A percentile compares a stretch with the other conserved stretches of the same genome.
phyloP scores from a whole-genome alignment of 2,113 vertebrate species.

The Turdus rufiventris region DNA sequence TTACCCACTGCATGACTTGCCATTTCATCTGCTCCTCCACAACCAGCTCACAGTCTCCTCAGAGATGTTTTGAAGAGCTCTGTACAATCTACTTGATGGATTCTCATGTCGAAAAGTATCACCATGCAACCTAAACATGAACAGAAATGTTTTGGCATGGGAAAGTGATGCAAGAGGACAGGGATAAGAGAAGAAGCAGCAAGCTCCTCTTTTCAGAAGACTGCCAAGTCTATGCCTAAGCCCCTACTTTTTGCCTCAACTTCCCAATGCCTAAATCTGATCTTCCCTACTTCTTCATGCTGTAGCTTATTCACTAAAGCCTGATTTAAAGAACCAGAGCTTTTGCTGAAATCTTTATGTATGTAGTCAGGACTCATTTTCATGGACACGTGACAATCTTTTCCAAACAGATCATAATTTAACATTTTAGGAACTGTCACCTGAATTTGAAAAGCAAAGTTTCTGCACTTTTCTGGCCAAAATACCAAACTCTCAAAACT shows the following conservation, averaged over 20 bases:
- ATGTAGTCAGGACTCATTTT: neutral
- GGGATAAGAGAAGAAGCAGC: neutral
- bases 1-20: neutral
- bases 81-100: neutral
- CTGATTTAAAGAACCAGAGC: neutral
- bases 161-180: neutral
- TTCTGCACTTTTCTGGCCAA: neutral
- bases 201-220: neutral
- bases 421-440: neutral
- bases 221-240: neutral
- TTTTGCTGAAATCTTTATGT: neutral
- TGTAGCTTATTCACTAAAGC: neutral
- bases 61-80: neutral
- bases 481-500: neutral
- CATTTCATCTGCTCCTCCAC: neutral
- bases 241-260: neutral
- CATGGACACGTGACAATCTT: neutral
- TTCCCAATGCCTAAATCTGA: neutral
- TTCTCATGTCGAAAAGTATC: neutral
- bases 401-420: neutral
- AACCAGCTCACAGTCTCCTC: neutral
- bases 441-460: neutral
- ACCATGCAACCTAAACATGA: neutral
- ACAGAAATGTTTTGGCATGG: neutral
- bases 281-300: neutral